Evolutionary conservation across 2,113 vertebrate species (phyloP).

Genomic region (Phaethon lepturus): DNA sequence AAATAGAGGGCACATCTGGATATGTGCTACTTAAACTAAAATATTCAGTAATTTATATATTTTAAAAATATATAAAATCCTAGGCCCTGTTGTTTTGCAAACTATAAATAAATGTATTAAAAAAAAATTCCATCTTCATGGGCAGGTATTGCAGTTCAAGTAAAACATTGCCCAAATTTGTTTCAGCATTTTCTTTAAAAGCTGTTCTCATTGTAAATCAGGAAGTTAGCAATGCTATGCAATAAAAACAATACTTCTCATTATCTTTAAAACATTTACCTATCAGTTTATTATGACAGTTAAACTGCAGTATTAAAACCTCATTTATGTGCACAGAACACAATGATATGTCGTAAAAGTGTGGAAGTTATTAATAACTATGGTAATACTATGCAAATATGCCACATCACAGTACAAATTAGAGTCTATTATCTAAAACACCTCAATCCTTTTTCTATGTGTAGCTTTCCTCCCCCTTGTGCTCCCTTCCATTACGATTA

Average conservation of each 20-base stretch:
- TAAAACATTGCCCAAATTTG: neutral
- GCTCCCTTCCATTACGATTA: slow-evolving; percentile 27
- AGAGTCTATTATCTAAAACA: neutral
- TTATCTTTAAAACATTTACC: neutral
- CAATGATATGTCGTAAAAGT: neutral
- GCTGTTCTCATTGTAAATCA: neutral
- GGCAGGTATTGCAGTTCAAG: neutral
- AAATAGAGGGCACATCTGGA: neutral
- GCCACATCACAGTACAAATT: neutral
- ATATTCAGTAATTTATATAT: neutral
- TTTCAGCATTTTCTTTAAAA: neutral
- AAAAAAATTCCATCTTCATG: neutral
- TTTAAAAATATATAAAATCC: neutral
- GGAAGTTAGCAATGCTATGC: neutral
- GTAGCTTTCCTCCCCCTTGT: neutral
- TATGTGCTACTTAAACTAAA: neutral
- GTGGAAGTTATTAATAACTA: neutral
- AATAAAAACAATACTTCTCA: neutral
- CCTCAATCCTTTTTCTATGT: neutral
- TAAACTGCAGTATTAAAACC: neutral
- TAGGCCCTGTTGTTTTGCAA: neutral
- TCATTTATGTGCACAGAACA: neutral
- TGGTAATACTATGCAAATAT: slow-evolving; percentile 10
- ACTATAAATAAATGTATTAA: neutral
- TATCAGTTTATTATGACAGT: neutral